Percentiles rank a stretch among this genome's conserved stretches.
Evolutionary conservation across 1,140 invertebrate species (phyloP).

Genomic region (Ceratitis capitata): DNA sequence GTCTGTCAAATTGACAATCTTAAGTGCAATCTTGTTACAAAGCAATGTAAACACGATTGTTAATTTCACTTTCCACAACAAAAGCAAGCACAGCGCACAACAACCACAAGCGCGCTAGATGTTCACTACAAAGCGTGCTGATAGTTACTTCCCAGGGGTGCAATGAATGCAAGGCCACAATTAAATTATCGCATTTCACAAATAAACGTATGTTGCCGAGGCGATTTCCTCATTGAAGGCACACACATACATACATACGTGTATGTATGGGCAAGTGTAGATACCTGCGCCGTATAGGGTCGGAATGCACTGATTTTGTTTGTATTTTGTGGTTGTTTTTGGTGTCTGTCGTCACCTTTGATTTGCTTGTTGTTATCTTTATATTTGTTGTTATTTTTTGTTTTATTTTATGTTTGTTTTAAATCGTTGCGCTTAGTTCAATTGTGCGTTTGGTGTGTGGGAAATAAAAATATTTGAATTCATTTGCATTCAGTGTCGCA

Average conservation of each 20-base stretch:
- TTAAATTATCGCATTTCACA: conserved; percentile 37
- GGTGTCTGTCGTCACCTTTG: conserved; percentile 12
- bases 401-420: conserved; percentile 4
- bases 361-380: background rate
- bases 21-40: conserved; percentile 66
- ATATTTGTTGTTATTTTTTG: background rate
- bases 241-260: background rate
- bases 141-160: conserved; percentile 10
- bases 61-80: conserved; percentile 49
- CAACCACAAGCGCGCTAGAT: too few species aligned
- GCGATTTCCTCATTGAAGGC: background rate
- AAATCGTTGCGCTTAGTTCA: background rate
- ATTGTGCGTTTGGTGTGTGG: conserved; percentile 32
- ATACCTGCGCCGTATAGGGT: background rate
- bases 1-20: conserved; percentile 56
- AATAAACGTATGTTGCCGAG: conserved; percentile 23
- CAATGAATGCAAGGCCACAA: conserved; percentile 34
- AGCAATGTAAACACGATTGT: conserved; percentile 66
- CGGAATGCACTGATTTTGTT: conserved; percentile 6
- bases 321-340: conserved; percentile 9
- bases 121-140: too few species aligned
- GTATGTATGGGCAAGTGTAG: background rate
- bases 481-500: background rate
- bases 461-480: conserved; percentile 20
- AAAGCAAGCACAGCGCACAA: background rate